Evolutionary conservation across 2,797 vertebrate species (phyloP).

Genomic region (Hypotaenidia philippensis): DNA sequence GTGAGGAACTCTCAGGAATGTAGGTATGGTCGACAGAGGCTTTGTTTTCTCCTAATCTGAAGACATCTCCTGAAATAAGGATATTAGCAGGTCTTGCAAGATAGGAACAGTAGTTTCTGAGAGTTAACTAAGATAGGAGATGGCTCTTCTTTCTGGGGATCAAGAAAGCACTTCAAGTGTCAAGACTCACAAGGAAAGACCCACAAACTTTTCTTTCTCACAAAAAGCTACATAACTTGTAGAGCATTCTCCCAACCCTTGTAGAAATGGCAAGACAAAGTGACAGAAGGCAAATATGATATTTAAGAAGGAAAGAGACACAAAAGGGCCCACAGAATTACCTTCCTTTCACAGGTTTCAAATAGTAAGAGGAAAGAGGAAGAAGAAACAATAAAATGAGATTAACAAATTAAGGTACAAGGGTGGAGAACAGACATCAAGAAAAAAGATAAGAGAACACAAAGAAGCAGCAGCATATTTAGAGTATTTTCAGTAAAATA

Average conservation of each 20-base stretch:
- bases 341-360: not conserved
- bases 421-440: not conserved
- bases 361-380: not conserved
- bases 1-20: not conserved
- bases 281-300: not conserved
- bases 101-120: not conserved
- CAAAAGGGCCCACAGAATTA: not conserved
- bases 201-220: not conserved
- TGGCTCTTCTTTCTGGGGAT: not conserved
- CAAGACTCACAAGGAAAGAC: not conserved
- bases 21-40: not conserved
- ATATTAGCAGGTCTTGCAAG: not conserved
- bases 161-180: not conserved
- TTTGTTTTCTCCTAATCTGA: not conserved
- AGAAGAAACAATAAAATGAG: not conserved
- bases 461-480: not conserved
- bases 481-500: not conserved
- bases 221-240: not conserved
- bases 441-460: not conserved
- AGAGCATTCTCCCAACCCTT: not conserved
- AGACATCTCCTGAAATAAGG: not conserved
- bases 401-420: not conserved
- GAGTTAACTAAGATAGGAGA: not conserved
- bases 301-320: not conserved
- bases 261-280: not conserved